These are phyloP conservation scores for Pterocles gutturalis DNA, from an alignment of 2,113 vertebrate species.

Conservation along the genomic window DNA sequence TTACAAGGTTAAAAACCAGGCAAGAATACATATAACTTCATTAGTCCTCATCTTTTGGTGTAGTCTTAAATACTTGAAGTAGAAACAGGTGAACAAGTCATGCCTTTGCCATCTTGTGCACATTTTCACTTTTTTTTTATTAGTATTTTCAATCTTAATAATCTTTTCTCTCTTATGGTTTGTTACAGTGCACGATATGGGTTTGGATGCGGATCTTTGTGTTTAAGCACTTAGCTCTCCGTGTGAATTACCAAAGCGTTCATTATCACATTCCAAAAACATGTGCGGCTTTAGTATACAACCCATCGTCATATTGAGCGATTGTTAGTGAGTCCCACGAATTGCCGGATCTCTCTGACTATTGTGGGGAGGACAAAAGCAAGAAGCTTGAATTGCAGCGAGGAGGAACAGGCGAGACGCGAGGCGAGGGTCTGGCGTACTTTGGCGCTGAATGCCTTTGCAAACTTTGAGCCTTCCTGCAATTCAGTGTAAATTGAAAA, in stretches of 20 bases:
- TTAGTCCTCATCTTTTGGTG: not conserved
- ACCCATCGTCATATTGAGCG: not conserved
- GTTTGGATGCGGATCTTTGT: not conserved
- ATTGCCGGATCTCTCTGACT: not conserved
- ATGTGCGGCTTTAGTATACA: not conserved
- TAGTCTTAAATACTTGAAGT: not conserved
- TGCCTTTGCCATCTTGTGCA: not conserved
- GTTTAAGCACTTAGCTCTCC: not conserved
- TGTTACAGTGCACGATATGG: fast-evolving
- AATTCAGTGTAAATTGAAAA: not conserved
- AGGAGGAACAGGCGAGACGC: not conserved
- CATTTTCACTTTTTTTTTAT: not conserved
- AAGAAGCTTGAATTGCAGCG: not conserved
- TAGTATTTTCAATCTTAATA: not conserved
- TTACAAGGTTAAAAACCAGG: conserved; percentile 26
- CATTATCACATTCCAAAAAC: not conserved
- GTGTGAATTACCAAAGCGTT: not conserved
- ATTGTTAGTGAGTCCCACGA: not conserved
- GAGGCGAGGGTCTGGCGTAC: fast-evolving
- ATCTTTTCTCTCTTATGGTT: not conserved
- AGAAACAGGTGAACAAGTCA: not conserved
- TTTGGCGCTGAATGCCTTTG: not conserved
- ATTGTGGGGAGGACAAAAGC: not conserved
- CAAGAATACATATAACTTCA: not conserved
- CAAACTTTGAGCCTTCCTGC: not conserved